Conservation (phyloP, 2,888 invertebrate species). For the Idaea aversata region DNA sequence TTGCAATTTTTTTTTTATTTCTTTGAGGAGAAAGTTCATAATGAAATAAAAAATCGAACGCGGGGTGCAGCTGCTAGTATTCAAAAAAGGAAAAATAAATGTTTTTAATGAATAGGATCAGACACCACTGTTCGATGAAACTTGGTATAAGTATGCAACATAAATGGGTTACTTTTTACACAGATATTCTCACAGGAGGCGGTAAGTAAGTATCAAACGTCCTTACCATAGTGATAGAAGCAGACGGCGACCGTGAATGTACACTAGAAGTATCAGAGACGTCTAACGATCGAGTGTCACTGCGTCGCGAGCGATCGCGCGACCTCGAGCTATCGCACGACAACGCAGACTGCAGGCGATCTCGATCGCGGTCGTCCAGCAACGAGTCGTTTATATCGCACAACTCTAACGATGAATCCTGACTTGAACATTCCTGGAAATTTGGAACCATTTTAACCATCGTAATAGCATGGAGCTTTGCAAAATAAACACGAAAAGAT, state of each 20-base stretch:
- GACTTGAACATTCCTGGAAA: constrained; percentile 78
- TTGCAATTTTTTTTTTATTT: no score
- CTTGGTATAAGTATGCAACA: no score
- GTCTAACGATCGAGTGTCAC: constrained; percentile 71
- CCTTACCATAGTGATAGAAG: constrained; percentile 70
- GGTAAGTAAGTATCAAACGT: background rate
- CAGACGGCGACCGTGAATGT: constrained; percentile 70
- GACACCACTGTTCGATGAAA: no score
- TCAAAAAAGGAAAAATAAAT: no score
- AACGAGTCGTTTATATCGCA: constrained; percentile 63
- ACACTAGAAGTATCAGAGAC: constrained; percentile 71
- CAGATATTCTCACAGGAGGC: no score
- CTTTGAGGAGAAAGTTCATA: no score
- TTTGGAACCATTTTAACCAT: background rate
- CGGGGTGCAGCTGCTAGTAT: no score
- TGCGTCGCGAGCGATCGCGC: constrained; percentile 68
- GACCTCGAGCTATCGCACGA: constrained; percentile 70
- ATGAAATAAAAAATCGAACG: no score
- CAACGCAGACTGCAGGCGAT: constrained; percentile 69
- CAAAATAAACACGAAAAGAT: no score
- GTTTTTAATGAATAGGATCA: no score
- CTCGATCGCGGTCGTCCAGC: constrained; percentile 71
- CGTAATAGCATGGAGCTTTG: no score
- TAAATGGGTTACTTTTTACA: no score
- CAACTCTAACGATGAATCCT: constrained; percentile 74